These are phyloP conservation scores for Melieria omissa DNA, from an alignment of 2,888 invertebrate genomes.

Conservation along the genomic window DNA sequence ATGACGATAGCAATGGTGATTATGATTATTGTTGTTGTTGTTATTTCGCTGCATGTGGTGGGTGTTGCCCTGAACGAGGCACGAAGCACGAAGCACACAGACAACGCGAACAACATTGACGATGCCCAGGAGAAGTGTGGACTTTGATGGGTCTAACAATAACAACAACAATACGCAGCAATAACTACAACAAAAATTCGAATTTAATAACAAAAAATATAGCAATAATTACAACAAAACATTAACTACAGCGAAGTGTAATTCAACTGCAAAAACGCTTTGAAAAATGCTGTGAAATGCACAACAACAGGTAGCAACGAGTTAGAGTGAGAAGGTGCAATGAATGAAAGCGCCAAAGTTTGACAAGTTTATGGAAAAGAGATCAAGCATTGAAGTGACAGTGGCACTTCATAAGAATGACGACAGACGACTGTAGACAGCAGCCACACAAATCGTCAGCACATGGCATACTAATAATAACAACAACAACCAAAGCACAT, in stretches of 20 bases:
- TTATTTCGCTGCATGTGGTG: no score
- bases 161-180: not conserved
- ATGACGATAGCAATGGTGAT: not conserved
- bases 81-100: constrained; percentile 5
- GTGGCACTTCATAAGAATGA: constrained; percentile 11
- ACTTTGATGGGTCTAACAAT: no score
- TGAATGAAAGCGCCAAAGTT: no score
- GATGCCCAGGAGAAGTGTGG: not conserved
- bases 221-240: no score
- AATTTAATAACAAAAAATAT: not conserved
- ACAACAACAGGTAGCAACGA: no score
- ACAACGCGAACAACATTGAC: not conserved
- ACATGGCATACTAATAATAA: no score
- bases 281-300: no score
- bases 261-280: no score
- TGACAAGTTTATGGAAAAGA: not conserved
- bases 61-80: not conserved
- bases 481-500: no score
- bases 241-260: no score
- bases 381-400: constrained; percentile 14
- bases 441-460: no score
- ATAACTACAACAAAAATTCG: not conserved
- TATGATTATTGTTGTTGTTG: not conserved
- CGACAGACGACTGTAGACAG: not conserved
- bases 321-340: no score